Percentiles rank a stretch among this genome's conserved stretches.
Conservation (phyloP, 2,888 invertebrate genomes). For the Thyatira batis region DNA sequence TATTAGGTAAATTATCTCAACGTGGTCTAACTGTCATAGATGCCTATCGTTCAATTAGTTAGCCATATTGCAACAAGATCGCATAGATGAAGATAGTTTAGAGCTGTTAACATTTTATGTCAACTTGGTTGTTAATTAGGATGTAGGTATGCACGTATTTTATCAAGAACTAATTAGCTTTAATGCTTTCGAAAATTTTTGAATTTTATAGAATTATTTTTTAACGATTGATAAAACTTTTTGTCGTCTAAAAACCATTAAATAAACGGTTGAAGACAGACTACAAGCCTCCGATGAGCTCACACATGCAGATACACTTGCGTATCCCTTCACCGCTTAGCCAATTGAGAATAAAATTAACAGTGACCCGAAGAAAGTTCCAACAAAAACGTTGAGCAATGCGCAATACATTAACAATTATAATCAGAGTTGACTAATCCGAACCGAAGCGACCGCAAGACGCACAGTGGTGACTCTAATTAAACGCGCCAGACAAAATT, state of each 20-base stretch:
- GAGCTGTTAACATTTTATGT: constrained; percentile 8
- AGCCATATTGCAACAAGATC: constrained; percentile 22
- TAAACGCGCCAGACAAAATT: constrained; percentile 67
- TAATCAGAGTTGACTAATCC: constrained; percentile 10
- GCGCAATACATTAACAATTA: constrained; percentile 1
- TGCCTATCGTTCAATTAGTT: constrained; percentile 40
- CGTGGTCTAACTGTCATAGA: constrained; percentile 23
- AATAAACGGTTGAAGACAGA: neutral
- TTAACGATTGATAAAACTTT: neutral
- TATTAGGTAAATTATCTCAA: too few species aligned
- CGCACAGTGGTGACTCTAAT: constrained; percentile 62
- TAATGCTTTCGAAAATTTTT: too few species aligned
- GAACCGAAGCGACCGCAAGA: constrained; percentile 15
- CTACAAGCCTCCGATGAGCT: neutral
- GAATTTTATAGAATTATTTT: neutral
- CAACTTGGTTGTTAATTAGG: neutral
- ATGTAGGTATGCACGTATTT: too few species aligned
- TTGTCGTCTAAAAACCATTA: neutral
- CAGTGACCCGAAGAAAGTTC: neutral
- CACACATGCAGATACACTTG: neutral
- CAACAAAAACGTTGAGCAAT: neutral
- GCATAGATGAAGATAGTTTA: constrained; percentile 15
- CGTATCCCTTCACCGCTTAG: neutral
- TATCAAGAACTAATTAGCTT: too few species aligned
- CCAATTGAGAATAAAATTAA: neutral